Conservation (phyloP, 2,888 invertebrate species). For the Eremobia ochroleuca region DNA sequence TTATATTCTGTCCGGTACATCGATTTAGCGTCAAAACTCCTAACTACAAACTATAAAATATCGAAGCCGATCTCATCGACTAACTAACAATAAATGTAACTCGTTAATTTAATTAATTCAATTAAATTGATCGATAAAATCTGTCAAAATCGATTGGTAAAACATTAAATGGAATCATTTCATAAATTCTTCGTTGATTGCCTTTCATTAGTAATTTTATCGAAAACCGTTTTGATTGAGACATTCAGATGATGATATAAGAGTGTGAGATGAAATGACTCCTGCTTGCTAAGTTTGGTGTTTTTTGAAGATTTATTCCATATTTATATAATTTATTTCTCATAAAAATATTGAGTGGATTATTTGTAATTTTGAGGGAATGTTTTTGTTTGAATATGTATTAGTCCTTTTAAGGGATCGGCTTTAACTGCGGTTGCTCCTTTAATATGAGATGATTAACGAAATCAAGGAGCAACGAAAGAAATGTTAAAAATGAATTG, state of each 20-base stretch:
- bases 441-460: not conserved
- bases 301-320: slow-evolving; percentile 40
- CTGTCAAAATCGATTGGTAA: slow-evolving; percentile 62
- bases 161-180: slow-evolving; percentile 57
- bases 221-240: slow-evolving; percentile 61
- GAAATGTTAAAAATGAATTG: not conserved
- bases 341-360: slow-evolving; percentile 20
- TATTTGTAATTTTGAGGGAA: slow-evolving; percentile 13
- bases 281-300: slow-evolving; percentile 30
- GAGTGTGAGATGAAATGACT: slow-evolving; percentile 47
- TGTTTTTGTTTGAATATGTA: not conserved
- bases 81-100: slow-evolving; percentile 46
- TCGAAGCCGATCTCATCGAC: slow-evolving; percentile 37
- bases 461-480: not conserved
- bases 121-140: slow-evolving; percentile 60
- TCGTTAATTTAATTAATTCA: slow-evolving; percentile 65
- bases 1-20: slow-evolving; percentile 9
- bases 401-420: not conserved
- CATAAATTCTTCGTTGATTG: slow-evolving; percentile 62
- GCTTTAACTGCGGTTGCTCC: not conserved
- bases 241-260: slow-evolving; percentile 39
- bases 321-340: slow-evolving; percentile 29
- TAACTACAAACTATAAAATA: slow-evolving; percentile 47
- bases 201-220: slow-evolving; percentile 55
- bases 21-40: slow-evolving; percentile 36